A percentile compares a stretch with the other conserved stretches of the same genome.
Evolutionary conservation across 2,113 vertebrate species (phyloP).

Genomic region (Cololabis saira): DNA sequence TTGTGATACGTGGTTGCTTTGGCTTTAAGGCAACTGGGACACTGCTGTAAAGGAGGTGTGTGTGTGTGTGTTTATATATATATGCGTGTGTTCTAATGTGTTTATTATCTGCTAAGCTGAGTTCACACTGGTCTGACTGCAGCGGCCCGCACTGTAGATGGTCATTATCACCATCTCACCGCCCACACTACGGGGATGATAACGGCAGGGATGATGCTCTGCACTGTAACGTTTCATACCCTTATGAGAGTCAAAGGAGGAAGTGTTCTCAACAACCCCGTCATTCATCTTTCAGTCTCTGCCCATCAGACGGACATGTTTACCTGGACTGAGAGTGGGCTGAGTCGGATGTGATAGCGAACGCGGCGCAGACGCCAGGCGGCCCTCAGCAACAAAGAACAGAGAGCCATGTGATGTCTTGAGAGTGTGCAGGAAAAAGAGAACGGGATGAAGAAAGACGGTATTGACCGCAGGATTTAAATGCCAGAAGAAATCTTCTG

Average conservation of each 20-base stretch:
- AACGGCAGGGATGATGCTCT: conserved; percentile 7
- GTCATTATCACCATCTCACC: conserved; percentile 46
- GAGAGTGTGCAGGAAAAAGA: conserved; percentile 2
- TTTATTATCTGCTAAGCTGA: conserved; percentile 55
- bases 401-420: conserved; percentile 16
- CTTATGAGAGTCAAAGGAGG: not conserved
- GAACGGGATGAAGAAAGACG: conserved; percentile 21
- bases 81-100: conserved; percentile 41
- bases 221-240: conserved; percentile 21
- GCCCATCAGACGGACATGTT: conserved; percentile 29
- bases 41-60: conserved; percentile 29
- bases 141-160: conserved; percentile 43
- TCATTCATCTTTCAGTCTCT: conserved; percentile 41
- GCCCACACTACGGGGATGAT: conserved; percentile 34
- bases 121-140: conserved; percentile 56
- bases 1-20: conserved; percentile 11
- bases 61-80: conserved; percentile 14
- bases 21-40: conserved; percentile 13
- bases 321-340: conserved; percentile 48
- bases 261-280: conserved; percentile 12
- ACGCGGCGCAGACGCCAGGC: conserved; percentile 62
- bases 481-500: not conserved
- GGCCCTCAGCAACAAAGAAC: conserved; percentile 68
- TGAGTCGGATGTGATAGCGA: conserved; percentile 45
- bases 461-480: conserved; percentile 30